Base-by-base conservation (phyloP, 1,140 invertebrate genomes). In the Choristoneura fumiferana region DNA sequence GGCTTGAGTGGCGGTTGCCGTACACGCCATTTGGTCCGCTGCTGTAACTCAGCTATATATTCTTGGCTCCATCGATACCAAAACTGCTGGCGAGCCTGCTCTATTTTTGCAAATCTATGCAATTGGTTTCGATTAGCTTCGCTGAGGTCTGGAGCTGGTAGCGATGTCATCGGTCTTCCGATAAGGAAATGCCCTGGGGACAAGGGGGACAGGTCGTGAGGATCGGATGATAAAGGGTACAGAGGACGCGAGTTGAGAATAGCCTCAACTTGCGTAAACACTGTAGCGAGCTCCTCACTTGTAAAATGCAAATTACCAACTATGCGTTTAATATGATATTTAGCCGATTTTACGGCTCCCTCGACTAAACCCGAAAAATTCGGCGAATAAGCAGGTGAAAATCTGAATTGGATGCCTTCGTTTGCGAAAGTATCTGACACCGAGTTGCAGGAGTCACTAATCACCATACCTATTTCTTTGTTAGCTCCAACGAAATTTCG, bases 321-420 rank as follows among this genome's bases (percentile, higher is more conserved):
- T 6, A 73, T n/a, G n/a, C n/a, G n/a, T n/a, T n/a, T n/a, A n/a
- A n/a, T n/a, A n/a, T n/a, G n/a, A n/a, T n/a, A n/a, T 58, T 85
- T 87, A 8, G 72, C 69, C 5, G 67, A 67, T 58, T 71, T 71
- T 0, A 87, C 70, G 13, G 73, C 63, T 6, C 70, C 56, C 62
- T 87, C 84, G 67, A 73, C 81, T 5, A 68, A 34, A 37, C 78
- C 78, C 9, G n/a, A n/a, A 12, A 54, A 54, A 22, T 53, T 5
- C 18, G 43, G 13, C 6, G 29, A 8, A 15, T 33, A 35, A 6
- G 33, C 10, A 6, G 58, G 49, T 8, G 22, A 15, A 54, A 52
- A 60, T 22, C 9, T 35, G 4, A 36, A 58, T 3, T 36, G 18
- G 14, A 58, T 58, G 33, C 22, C 17, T 45, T 58, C 33, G n/a